Conservation (phyloP, 2,888 invertebrate species). For the Aphelenchoides bicaudatus region DNA sequence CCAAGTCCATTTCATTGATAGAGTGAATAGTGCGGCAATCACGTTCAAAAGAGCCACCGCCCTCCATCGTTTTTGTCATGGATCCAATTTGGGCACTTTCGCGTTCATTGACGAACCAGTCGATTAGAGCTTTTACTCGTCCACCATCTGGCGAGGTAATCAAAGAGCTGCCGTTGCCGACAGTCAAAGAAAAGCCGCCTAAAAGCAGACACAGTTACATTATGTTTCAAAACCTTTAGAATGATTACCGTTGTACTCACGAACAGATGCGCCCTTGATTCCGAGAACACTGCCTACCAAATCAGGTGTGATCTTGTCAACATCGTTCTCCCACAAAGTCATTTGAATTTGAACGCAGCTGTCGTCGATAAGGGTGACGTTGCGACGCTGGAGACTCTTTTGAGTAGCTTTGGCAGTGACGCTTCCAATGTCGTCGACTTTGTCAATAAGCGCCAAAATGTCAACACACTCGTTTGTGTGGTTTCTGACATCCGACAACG, state of each 20-base stretch:
- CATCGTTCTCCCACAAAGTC: constrained; percentile 84
- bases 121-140: constrained; percentile 73
- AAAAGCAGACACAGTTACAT: constrained; percentile 1
- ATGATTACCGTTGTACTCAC: constrained; percentile 76
- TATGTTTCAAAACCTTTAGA: background rate
- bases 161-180: constrained; percentile 18
- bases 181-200: constrained; percentile 61
- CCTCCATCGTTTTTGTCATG: constrained; percentile 25
- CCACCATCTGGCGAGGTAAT: background rate
- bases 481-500: constrained; percentile 29
- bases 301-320: constrained; percentile 71
- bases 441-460: constrained; percentile 49
- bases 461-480: constrained; percentile 43
- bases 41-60: constrained; percentile 28
- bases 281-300: constrained; percentile 68
- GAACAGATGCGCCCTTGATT: constrained; percentile 77
- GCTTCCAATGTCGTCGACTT: constrained; percentile 33
- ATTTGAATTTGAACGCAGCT: constrained; percentile 74
- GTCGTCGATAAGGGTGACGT: constrained; percentile 79
- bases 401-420: constrained; percentile 38
- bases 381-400: constrained; percentile 74
- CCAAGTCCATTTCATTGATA: constrained; percentile 34
- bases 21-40: constrained; percentile 41
- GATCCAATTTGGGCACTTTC: constrained; percentile 34
- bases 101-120: constrained; percentile 78